Evolutionary conservation across 2,797 vertebrate genomes (phyloP).

Genomic region (Hydrophis major): DNA sequence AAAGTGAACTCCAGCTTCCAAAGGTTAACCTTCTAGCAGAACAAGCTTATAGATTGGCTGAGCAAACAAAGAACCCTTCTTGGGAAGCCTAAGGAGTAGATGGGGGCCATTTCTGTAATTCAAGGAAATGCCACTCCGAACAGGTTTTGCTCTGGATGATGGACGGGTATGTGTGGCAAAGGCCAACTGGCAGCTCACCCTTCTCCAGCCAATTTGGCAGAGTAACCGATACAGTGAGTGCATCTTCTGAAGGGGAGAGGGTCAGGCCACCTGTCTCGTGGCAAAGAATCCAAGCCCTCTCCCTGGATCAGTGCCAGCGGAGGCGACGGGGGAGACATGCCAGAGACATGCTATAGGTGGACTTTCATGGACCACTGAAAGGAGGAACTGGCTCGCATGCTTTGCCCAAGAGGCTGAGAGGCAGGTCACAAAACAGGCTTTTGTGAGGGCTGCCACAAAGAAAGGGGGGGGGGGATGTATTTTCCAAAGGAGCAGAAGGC

Average conservation of each 20-base stretch:
- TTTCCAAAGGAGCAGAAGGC: neutral
- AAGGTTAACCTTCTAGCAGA: neutral
- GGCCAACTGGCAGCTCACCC: neutral
- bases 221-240: neutral
- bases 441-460: neutral
- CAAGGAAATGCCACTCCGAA: neutral
- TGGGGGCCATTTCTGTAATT: neutral
- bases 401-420: neutral
- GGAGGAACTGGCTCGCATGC: neutral
- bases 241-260: neutral
- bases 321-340: neutral
- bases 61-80: neutral
- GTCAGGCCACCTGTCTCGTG: neutral
- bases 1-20: neutral
- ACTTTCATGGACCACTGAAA: neutral
- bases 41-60: neutral
- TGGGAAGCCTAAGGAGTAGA: neutral
- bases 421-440: neutral
- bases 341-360: neutral
- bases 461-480: fast-evolving
- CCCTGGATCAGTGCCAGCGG: neutral
- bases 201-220: neutral
- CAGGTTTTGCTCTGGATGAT: neutral
- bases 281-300: neutral
- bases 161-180: neutral